These are phyloP conservation scores for Dasyornis broadbenti DNA, from an alignment of 2,113 vertebrate genomes.

Conservation along the genomic window DNA sequence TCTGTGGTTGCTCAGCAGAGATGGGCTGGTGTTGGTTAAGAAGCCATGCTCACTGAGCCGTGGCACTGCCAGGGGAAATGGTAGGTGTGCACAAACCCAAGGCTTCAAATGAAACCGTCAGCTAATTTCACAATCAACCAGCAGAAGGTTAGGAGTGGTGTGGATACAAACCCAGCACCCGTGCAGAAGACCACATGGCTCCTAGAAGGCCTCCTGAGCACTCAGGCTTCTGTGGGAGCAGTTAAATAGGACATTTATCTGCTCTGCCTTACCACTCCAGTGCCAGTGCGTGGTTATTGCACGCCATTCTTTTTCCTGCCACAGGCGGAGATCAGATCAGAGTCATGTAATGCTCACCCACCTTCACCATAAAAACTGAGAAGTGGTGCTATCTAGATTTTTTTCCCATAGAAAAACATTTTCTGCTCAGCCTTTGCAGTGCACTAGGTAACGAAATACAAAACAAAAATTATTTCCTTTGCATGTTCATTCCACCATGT, in stretches of 20 bases:
- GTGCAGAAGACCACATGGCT: background rate
- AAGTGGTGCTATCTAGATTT: background rate
- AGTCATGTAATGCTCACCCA: background rate
- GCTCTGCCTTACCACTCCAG: background rate
- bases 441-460: background rate
- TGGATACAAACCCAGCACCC: background rate
- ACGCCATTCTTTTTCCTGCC: background rate
- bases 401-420: background rate
- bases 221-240: background rate
- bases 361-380: background rate
- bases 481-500: background rate
- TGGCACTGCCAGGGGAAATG: background rate
- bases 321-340: background rate
- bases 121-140: background rate
- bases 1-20: background rate
- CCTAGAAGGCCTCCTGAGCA: background rate
- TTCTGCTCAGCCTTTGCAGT: background rate
- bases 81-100: background rate
- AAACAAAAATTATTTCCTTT: background rate
- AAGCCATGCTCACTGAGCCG: fast-evolving
- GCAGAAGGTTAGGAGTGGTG: background rate
- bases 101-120: background rate
- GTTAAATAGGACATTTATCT: background rate
- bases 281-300: background rate
- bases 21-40: background rate